phyloP scores from a whole-genome alignment of 2,113 vertebrate genomes.

The Plectropomus leopardus region DNA sequence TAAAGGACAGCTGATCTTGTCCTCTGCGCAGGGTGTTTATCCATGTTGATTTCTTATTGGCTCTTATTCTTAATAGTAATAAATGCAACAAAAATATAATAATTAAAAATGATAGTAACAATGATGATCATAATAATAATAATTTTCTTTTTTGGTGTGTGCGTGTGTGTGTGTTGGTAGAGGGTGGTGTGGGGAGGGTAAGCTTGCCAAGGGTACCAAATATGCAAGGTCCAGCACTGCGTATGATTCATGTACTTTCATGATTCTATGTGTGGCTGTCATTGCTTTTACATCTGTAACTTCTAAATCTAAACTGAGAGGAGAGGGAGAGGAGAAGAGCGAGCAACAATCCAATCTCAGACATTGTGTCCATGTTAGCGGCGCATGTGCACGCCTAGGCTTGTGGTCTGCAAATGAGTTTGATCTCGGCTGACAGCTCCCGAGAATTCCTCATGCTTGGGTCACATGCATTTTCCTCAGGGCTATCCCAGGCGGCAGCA shows the following conservation, averaged over 20 bases:
- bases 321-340: slow-evolving; percentile 10
- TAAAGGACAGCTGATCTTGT: too few relatives aligned
- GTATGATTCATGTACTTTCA: background rate
- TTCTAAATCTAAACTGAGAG: slow-evolving; percentile 14
- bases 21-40: too few relatives aligned
- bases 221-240: too few relatives aligned
- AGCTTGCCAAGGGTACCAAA: too few relatives aligned
- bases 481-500: slow-evolving; percentile 69
- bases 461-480: slow-evolving; percentile 76
- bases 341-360: slow-evolving; percentile 51
- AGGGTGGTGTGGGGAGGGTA: too few relatives aligned
- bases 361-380: slow-evolving; percentile 41
- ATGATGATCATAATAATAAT: too few relatives aligned
- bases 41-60: too few relatives aligned
- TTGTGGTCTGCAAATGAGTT: slow-evolving; percentile 80
- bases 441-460: slow-evolving; percentile 77
- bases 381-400: slow-evolving; percentile 63
- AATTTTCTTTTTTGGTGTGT: too few relatives aligned
- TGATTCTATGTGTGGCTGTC: slow-evolving; percentile 8
- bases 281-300: slow-evolving; percentile 2
- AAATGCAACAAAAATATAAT: too few relatives aligned
- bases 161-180: too few relatives aligned
- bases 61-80: too few relatives aligned
- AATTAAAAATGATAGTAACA: too few relatives aligned
- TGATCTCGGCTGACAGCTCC: slow-evolving; percentile 82